Evolutionary conservation across 1,140 invertebrate genomes (phyloP).

Genomic region (Philopotamus ludificatus): DNA sequence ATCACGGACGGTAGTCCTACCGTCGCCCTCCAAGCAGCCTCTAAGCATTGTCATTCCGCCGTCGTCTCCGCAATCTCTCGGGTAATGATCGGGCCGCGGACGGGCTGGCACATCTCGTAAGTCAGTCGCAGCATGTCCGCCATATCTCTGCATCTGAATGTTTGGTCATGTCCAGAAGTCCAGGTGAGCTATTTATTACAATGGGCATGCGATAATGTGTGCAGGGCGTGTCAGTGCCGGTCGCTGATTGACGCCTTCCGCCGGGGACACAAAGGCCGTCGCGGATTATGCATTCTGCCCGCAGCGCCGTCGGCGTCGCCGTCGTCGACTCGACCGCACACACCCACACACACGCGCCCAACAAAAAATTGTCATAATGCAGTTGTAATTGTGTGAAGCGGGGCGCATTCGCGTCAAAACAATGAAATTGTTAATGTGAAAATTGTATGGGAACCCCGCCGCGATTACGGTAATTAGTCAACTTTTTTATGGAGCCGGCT

Average conservation of each 20-base stretch:
- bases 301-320: background rate
- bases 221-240: background rate
- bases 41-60: too few species aligned
- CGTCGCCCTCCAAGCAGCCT: too few species aligned
- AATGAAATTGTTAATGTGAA: background rate
- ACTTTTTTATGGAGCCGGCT: too few species aligned
- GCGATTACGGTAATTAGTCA: too few species aligned
- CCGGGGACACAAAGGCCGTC: conserved; percentile 1
- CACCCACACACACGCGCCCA: too few species aligned
- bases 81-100: background rate
- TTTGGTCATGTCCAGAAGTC: background rate
- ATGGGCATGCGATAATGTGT: conserved; percentile 1
- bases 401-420: background rate
- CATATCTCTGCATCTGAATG: background rate
- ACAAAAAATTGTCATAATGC: background rate
- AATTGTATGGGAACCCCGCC: too few species aligned
- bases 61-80: too few species aligned
- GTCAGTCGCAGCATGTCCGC: background rate
- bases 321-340: background rate
- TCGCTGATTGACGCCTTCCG: conserved; percentile 9
- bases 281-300: background rate
- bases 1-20: too few species aligned
- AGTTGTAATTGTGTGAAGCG: conserved; percentile 2
- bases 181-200: conserved; percentile 13
- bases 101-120: background rate